Conservation (phyloP, 2,797 vertebrate genomes). For the Gobio occitaniae region DNA sequence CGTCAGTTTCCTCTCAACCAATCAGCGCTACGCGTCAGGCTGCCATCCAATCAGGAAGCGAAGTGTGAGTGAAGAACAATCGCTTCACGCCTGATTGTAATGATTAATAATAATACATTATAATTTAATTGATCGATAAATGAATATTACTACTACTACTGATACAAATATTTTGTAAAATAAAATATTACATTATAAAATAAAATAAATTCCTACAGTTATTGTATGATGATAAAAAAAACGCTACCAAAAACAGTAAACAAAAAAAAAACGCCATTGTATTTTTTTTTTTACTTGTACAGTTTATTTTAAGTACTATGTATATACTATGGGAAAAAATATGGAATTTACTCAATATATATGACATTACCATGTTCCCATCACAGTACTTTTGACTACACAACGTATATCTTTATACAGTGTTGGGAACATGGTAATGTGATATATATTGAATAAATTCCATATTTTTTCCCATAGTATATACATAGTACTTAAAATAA, state of each 20-base stretch:
- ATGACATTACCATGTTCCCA: background rate
- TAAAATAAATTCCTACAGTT: too few relatives aligned
- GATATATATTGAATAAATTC: background rate
- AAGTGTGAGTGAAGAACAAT: conserved; percentile 46
- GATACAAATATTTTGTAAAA: background rate
- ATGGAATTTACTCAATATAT: background rate
- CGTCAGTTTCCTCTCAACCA: conserved; percentile 64
- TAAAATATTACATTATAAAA: background rate
- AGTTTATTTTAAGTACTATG: too few relatives aligned
- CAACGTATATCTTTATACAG: background rate
- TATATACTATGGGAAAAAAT: background rate
- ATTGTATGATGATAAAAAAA: background rate
- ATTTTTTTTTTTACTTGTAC: too few relatives aligned
- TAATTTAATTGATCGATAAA: background rate
- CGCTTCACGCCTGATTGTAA: conserved; percentile 22
- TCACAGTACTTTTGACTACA: background rate
- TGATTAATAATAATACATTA: background rate
- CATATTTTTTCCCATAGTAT: background rate
- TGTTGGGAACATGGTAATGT: background rate
- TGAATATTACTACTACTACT: background rate
- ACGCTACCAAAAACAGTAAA: background rate
- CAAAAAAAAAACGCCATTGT: too few relatives aligned
- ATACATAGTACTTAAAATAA: too few relatives aligned
- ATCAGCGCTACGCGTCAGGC: conserved; percentile 61
- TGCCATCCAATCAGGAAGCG: conserved; percentile 69